Base-by-base conservation (phyloP, 1,140 invertebrate species). In the Diachasma alloeum region DNA sequence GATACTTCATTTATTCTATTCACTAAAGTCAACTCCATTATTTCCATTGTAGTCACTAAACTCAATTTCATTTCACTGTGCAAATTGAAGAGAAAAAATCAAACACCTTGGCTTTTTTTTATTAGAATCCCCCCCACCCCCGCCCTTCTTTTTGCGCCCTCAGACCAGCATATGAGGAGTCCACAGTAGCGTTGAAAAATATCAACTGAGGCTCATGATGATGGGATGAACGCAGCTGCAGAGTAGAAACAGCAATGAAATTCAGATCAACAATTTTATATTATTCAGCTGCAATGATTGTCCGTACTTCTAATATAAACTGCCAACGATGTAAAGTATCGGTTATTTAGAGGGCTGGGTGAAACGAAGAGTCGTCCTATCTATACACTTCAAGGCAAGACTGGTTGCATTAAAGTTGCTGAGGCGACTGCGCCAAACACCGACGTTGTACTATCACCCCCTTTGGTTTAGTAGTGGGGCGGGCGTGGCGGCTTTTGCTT, bases 341-440 rank as follows among this genome's bases (percentile, higher is more conserved):
- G 36, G 26, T 68, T 68, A 63, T 24, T 69, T 75, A 19, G 36
- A 68, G 63, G 73, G 73, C 73, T 69, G 42, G 44, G 48, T 56
- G 15, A 22, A 63, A 63, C 36, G 36, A 17, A 68, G 39, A 69
- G 73, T 53, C 39, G 66, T 44, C 19, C 63, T 75, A 75, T 66
- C 73, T 75, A 75, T 66, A 75, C 63, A 66, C 66, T 75, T 44
- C 63, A 75, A 75, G 63, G 74, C 74, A 69, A 75, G 74, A 75
- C 74, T 75, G 74, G 74, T 75, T 68, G 74, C 74, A 75, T 75
- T 68, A 42, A 68, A 56, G 24, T 17, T 17, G 19, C 24, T 75
- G 19, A 68, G 11, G 74, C 74, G 74, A 75, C 74, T 75, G 74
- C 74, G 74, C 74, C 42, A 69, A 75, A 48, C 39, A 72, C 22